phyloP scores from a whole-genome alignment of 2,888 invertebrate genomes.

The Chymomyza caudatula region DNA sequence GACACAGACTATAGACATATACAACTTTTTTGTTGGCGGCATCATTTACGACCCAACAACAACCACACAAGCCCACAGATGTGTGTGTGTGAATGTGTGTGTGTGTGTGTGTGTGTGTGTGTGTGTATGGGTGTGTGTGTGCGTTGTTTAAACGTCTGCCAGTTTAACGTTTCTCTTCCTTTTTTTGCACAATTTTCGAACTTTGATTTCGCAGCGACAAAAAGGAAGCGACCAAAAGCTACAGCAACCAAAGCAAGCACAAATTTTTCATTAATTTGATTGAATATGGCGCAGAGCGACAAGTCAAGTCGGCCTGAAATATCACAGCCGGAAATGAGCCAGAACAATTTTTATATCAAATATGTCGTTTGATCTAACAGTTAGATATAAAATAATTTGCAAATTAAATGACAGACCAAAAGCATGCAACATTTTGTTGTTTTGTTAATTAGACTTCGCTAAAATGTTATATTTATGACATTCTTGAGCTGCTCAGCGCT shows the following conservation, averaged over 20 bases:
- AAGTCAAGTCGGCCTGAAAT: background rate
- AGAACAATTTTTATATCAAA: slow-evolving; percentile 10
- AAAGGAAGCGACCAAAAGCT: background rate
- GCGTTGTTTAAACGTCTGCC: slow-evolving; percentile 18
- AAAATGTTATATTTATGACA: background rate
- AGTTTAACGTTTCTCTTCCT: slow-evolving; percentile 18
- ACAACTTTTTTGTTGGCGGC: slow-evolving; percentile 8
- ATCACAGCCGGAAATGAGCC: background rate
- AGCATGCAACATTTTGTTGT: background rate
- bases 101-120: slow-evolving; percentile 11
- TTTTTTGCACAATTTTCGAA: slow-evolving; percentile 18
- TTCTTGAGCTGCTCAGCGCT: background rate
- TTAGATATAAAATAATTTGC: slow-evolving; percentile 26
- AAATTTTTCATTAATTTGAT: slow-evolving; percentile 52
- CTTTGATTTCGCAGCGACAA: slow-evolving; percentile 23
- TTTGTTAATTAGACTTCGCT: background rate
- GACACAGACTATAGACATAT: slow-evolving; percentile 17
- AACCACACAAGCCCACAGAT: slow-evolving; percentile 23
- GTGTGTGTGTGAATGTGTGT: slow-evolving; percentile 5
- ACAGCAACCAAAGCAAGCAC: background rate
- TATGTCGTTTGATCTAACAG: slow-evolving; percentile 13
- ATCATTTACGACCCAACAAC: slow-evolving; percentile 12
- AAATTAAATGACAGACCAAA: slow-evolving; percentile 1
- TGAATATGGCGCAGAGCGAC: slow-evolving; percentile 18
- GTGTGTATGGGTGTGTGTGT: slow-evolving; percentile 2